These are phyloP conservation scores for Tupaia chinensis DNA, from an alignment of 2,113 vertebrate species.

Conservation along the genomic window DNA sequence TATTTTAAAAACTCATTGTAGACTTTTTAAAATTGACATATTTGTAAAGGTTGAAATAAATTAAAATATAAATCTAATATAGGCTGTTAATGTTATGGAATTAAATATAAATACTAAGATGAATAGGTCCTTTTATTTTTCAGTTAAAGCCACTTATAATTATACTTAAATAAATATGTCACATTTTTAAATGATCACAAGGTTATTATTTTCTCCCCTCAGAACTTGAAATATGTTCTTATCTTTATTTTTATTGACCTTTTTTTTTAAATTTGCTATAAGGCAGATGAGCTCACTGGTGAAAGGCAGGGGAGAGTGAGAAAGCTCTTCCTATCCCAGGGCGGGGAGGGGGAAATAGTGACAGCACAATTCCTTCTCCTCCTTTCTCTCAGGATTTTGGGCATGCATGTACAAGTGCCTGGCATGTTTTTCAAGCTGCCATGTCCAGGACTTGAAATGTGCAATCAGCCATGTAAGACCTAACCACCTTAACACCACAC, in stretches of 20 bases:
- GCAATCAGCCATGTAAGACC: no score
- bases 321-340: no score
- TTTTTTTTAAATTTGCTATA: no score
- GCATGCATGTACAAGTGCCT: no score
- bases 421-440: no score
- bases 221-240: constrained; percentile 22
- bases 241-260: constrained; percentile 50
- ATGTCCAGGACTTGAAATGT: no score
- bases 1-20: not conserved
- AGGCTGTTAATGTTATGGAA: not conserved
- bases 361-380: no score
- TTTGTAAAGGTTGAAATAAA: constrained; percentile 44
- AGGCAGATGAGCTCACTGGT: no score
- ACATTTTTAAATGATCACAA: constrained; percentile 16
- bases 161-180: constrained; percentile 40
- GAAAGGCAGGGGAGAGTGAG: no score
- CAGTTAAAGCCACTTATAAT: not conserved
- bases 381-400: no score
- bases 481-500: no score
- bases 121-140: constrained; percentile 37
- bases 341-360: no score
- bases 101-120: constrained; percentile 54
- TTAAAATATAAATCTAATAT: constrained; percentile 34
- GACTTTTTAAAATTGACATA: not conserved
- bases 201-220: constrained; percentile 8